Base-by-base conservation (phyloP, 2,888 invertebrate genomes). In the Xestia xanthographa region DNA sequence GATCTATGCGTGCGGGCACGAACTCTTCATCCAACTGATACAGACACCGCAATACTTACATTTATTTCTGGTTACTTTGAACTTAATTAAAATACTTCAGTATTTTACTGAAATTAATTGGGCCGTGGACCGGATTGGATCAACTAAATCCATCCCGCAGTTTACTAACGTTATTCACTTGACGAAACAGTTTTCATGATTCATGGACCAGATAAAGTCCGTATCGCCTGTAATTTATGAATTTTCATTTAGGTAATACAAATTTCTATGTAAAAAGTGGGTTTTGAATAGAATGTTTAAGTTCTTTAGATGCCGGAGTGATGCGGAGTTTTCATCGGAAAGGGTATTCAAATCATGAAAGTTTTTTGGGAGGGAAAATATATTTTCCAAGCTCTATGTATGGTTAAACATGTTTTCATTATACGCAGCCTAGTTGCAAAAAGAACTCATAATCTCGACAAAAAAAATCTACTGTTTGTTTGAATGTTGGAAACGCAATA, bases 31-130 rank as follows among this genome's bases (percentile, higher is more conserved):
- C 9, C 14, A 12, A 66, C 82, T 83, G 80, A 77, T 77, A 82
- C 76, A 66, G 62, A 79, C 77, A 75, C 66, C 67, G 72, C 72
- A 80, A 83, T 74, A 79, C 66, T 43, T 73, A 60, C 73, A 72
- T 82, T 85, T 80, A 85, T 88, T 82, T 77, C 60, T 77, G 80
- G 73, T 80, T 87, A 69, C 73, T 85, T 81, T 77, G 72, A 77
- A 75, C 75, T 80, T 82, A 83, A 88, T 88, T 87, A 83, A 87
- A 88, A 85, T 85, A 74, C 82, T 86, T 80, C 63, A 63, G 73
- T 66, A 76, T 80, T 83, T 84, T 75, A 84, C 78, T 75, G 62
- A 68, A 75, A 77, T 82, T 80, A 86, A 82, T 87, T 88, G 53
- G 79, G 66, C 72, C 77, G 75, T 76, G 50, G 50, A 75, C 67